These are phyloP conservation scores for Champsocephalus gunnari DNA, from an alignment of 2,797 vertebrate species.

Conservation along the genomic window DNA sequence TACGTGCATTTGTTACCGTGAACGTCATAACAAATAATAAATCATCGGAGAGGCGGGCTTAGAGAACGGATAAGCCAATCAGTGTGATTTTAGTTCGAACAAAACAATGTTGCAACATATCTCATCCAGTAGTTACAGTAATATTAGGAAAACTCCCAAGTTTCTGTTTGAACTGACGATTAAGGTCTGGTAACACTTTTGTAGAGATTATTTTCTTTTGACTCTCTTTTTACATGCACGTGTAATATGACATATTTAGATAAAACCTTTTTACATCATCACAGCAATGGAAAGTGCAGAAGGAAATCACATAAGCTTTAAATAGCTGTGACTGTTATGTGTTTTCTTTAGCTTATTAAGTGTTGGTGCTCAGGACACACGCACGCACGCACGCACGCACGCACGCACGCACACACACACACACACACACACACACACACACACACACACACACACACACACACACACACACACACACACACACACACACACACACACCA, in stretches of 20 bases:
- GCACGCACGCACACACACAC: too few relatives aligned
- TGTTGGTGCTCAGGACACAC: conserved; percentile 48
- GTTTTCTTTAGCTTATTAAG: conserved; percentile 80
- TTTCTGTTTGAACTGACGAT: not conserved
- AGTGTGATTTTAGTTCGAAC: not conserved
- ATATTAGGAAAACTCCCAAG: not conserved
- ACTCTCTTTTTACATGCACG: not conserved
- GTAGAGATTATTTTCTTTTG: not conserved
- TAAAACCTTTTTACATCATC: not conserved
- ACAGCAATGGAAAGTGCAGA: conserved; percentile 37
- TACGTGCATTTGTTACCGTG: conserved; percentile 73
- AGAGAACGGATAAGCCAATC: conserved; percentile 60
- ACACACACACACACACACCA: too few relatives aligned
- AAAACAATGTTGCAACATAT: not conserved
- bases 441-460: too few relatives aligned
- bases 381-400: too few relatives aligned
- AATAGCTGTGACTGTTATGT: conserved; percentile 75
- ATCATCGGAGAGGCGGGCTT: conserved; percentile 39
- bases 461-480: too few relatives aligned
- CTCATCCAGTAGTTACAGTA: not conserved
- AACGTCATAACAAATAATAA: conserved; percentile 2
- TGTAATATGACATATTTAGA: not conserved
- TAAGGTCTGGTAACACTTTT: not conserved
- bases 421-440: too few relatives aligned
- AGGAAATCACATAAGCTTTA: conserved; percentile 81